Percentiles rank a stretch among this genome's conserved stretches.
These are phyloP conservation scores for Lasioglossum morio DNA, from an alignment of 2,888 invertebrate genomes.

Conservation along the genomic window DNA sequence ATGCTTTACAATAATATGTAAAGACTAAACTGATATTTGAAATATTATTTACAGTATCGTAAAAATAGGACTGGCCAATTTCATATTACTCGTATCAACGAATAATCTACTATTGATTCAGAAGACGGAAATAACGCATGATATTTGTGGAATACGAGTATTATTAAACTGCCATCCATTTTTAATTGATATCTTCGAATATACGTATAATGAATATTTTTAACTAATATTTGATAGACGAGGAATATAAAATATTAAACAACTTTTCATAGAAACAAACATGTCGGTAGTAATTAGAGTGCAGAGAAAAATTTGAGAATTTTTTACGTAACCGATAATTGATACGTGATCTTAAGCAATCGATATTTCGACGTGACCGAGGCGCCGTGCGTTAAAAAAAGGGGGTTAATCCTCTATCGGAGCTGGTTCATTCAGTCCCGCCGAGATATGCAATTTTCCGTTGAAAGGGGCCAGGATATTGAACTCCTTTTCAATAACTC, in stretches of 20 bases:
- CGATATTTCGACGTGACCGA: slow-evolving; percentile 1
- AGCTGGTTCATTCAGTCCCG: neutral
- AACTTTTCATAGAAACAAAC: neutral
- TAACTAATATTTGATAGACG: neutral
- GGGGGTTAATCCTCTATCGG: slow-evolving; percentile 21
- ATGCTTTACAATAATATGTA: neutral
- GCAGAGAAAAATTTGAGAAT: neutral
- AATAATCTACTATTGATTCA: neutral
- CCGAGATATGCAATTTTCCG: slow-evolving; percentile 32
- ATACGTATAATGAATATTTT: neutral
- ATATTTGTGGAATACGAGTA: neutral
- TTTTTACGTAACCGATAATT: neutral
- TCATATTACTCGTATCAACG: neutral
- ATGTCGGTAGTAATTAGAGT: neutral
- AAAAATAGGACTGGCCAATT: neutral
- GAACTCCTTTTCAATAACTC: slow-evolving; percentile 39
- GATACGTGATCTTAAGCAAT: neutral
- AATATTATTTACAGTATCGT: neutral
- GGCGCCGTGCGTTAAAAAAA: slow-evolving; percentile 8
- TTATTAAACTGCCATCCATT: neutral
- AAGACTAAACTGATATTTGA: neutral
- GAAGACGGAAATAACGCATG: neutral
- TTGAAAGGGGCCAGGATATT: slow-evolving; percentile 36
- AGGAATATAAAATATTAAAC: neutral
- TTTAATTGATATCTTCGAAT: neutral